These are phyloP conservation scores for Parnassius orleans DNA, from an alignment of 2,888 invertebrate species.

Conservation along the genomic window DNA sequence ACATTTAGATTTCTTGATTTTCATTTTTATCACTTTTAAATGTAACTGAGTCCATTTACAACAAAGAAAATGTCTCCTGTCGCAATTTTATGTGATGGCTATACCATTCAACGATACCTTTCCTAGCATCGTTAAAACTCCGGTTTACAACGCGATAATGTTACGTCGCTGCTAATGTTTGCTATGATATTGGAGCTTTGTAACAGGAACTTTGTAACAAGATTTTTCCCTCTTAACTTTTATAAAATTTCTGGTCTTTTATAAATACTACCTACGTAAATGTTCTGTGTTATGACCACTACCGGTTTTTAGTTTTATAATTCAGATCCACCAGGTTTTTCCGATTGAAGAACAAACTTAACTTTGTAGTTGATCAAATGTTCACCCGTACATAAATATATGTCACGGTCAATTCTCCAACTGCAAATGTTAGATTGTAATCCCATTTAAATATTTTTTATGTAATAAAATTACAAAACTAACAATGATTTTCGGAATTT, in stretches of 20 bases:
- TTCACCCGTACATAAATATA: slow-evolving; percentile 29
- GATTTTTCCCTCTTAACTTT: neutral
- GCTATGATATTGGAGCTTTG: neutral
- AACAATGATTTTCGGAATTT: no score
- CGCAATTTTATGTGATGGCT: slow-evolving; percentile 28
- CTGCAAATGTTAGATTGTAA: no score
- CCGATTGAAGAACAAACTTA: slow-evolving; percentile 32
- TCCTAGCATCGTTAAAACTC: slow-evolving; percentile 53
- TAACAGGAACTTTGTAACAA: neutral
- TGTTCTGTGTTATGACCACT: no score
- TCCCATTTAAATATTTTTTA: no score
- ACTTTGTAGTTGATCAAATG: slow-evolving; percentile 66
- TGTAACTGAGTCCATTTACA: no score
- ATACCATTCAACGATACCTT: slow-evolving; percentile 40
- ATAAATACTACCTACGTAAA: no score
- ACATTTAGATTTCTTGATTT: no score
- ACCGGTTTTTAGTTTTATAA: no score
- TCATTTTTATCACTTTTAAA: no score
- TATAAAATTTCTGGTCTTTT: slow-evolving; percentile 15
- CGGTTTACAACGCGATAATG: slow-evolving; percentile 60
- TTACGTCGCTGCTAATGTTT: slow-evolving; percentile 36
- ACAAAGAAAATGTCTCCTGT: slow-evolving; percentile 1
- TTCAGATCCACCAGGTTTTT: slow-evolving; percentile 37
- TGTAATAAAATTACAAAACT: no score
- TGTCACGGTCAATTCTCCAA: no score